Percentiles rank a stretch among this genome's conserved stretches.
phyloP scores from a whole-genome alignment of 2,113 vertebrate genomes.

The Ovis aries region DNA sequence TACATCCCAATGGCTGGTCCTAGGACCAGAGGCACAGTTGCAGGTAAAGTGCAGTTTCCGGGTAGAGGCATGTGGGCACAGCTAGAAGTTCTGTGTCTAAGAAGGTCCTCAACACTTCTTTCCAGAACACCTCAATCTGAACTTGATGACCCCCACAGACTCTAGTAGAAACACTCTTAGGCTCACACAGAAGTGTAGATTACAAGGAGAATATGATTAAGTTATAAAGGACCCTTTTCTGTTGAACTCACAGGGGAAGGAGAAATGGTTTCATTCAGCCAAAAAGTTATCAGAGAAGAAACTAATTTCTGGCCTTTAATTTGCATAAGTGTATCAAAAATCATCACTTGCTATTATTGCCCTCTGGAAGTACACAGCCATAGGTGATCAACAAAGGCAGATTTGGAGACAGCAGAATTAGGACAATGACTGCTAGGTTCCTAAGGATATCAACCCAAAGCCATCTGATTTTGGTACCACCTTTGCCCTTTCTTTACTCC shows the following conservation, averaged over 20 bases:
- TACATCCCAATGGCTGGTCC: constrained; percentile 39
- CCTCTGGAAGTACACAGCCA: neutral
- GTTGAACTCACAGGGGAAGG: neutral
- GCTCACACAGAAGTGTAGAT: neutral
- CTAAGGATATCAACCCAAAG: neutral
- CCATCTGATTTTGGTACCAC: neutral
- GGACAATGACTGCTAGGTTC: neutral
- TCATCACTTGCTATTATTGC: neutral
- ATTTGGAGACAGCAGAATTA: neutral
- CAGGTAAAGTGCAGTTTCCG: constrained; percentile 58
- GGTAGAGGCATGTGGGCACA: neutral
- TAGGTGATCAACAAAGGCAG: neutral
- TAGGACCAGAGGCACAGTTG: constrained; percentile 66
- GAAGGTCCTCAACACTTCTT: neutral
- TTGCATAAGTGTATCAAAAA: neutral
- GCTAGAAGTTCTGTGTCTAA: neutral
- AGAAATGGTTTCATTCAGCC: constrained; percentile 21
- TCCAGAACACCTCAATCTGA: neutral
- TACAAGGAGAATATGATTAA: neutral
- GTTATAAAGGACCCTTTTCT: neutral
- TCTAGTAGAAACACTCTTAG: neutral
- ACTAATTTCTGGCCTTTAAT: constrained; percentile 17
- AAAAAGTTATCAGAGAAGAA: constrained; percentile 28
- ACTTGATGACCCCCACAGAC: neutral
- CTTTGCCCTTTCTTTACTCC: neutral